Evolutionary conservation across 1,140 invertebrate species (phyloP).

Genomic region (Pseudomyrmex pallidus): DNA sequence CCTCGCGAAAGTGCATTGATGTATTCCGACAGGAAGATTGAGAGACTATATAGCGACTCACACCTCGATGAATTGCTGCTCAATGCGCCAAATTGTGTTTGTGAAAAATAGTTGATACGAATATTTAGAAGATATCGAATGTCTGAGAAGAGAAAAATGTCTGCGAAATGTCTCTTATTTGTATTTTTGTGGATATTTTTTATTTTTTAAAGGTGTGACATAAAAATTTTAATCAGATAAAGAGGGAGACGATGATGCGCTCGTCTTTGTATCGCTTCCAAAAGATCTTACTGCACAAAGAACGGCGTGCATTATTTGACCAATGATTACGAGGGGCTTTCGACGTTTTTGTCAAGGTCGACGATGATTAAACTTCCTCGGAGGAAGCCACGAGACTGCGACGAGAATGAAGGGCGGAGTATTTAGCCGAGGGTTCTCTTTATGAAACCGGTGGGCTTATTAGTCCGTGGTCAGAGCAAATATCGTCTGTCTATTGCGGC

Average conservation of each 20-base stretch:
- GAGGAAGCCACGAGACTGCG: constrained; percentile 11
- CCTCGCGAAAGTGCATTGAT: constrained; percentile 57
- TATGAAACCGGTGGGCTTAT: constrained; percentile 69
- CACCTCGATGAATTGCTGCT: constrained; percentile 2
- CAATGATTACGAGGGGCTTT: neutral
- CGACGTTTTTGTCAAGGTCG: constrained; percentile 13
- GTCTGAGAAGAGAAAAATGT: neutral
- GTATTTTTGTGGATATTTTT: no score
- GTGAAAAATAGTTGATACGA: neutral
- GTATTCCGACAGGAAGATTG: constrained; percentile 66
- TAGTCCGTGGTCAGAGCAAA: constrained; percentile 58
- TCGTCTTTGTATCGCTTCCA: neutral
- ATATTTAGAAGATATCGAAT: constrained; percentile 2
- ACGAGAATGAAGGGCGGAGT: constrained; percentile 41
- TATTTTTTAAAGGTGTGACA: no score
- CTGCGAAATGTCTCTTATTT: no score
- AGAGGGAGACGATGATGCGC: no score
- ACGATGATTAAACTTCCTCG: constrained; percentile 62
- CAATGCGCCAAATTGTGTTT: neutral
- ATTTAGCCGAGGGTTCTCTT: constrained; percentile 67
- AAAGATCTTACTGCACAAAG: neutral
- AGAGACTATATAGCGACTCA: constrained; percentile 64
- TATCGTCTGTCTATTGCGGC: constrained; percentile 51
- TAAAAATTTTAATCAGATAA: no score
- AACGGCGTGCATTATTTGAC: constrained; percentile 15